Evolutionary conservation across 2,888 invertebrate species (phyloP).

Genomic region (Lamellibrachia columna): DNA sequence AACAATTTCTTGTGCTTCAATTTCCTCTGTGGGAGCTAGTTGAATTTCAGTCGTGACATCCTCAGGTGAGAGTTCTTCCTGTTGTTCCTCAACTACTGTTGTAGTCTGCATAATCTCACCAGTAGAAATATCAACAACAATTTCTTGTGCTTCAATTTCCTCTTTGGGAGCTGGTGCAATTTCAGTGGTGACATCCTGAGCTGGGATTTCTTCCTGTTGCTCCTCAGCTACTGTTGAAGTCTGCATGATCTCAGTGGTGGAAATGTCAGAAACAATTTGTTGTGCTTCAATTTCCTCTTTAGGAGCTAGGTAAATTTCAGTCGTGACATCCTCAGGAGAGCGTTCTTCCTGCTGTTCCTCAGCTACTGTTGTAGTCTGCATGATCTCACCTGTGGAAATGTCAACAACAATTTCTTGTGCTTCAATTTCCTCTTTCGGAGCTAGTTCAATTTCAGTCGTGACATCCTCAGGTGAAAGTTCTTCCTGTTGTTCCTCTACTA

Average conservation of each 20-base stretch:
- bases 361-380: not conserved
- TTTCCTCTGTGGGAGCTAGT: too few relatives aligned
- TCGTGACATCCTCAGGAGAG: not conserved
- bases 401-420: constrained; percentile 25
- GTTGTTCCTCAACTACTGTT: too few relatives aligned
- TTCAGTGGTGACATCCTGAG: not conserved
- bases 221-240: not conserved
- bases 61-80: too few relatives aligned
- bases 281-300: constrained; percentile 26
- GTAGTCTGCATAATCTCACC: too few relatives aligned
- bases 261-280: not conserved
- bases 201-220: not conserved
- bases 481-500: not conserved
- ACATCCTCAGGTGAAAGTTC: not conserved
- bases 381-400: constrained; percentile 7
- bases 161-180: not conserved
- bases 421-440: not conserved
- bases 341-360: not conserved
- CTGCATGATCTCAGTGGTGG: not conserved
- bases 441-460: not conserved
- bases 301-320: not conserved
- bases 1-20: too few relatives aligned
- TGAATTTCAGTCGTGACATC: too few relatives aligned
- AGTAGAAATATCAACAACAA: too few relatives aligned
- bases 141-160: too few relatives aligned